These are phyloP conservation scores for Dryoscopus gambensis DNA, from an alignment of 2,113 vertebrate genomes.

Conservation along the genomic window DNA sequence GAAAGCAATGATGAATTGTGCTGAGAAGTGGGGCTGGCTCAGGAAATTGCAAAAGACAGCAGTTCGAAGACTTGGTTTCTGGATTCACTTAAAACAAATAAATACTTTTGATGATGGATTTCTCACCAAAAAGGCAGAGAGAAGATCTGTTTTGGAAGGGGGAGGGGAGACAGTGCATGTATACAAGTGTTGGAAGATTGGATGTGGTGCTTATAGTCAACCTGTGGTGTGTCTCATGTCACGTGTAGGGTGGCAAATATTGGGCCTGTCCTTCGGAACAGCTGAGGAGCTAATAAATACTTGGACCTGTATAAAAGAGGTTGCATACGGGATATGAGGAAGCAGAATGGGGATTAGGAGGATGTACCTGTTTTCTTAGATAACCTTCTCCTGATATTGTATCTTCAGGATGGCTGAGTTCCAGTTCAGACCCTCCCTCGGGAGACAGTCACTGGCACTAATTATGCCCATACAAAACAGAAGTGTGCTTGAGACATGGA, in stretches of 20 bases:
- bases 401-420: background rate
- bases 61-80: background rate
- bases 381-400: background rate
- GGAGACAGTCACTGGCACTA: background rate
- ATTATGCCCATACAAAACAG: slow-evolving; percentile 12
- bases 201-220: background rate
- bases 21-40: background rate
- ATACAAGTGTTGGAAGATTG: background rate
- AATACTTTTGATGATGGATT: background rate
- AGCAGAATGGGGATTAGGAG: background rate
- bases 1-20: background rate
- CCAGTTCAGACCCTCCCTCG: background rate
- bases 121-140: background rate
- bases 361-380: background rate
- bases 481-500: slow-evolving; percentile 1
- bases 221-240: background rate
- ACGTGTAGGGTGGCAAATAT: background rate
- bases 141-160: background rate
- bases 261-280: background rate
- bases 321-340: background rate
- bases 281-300: background rate
- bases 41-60: slow-evolving; percentile 46
- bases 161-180: background rate
- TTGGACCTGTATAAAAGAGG: background rate
- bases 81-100: slow-evolving; percentile 29